Percentiles rank a stretch among this genome's conserved stretches.
phyloP scores from a whole-genome alignment of 2,113 vertebrate species.

The Rhinolophus sinicus region DNA sequence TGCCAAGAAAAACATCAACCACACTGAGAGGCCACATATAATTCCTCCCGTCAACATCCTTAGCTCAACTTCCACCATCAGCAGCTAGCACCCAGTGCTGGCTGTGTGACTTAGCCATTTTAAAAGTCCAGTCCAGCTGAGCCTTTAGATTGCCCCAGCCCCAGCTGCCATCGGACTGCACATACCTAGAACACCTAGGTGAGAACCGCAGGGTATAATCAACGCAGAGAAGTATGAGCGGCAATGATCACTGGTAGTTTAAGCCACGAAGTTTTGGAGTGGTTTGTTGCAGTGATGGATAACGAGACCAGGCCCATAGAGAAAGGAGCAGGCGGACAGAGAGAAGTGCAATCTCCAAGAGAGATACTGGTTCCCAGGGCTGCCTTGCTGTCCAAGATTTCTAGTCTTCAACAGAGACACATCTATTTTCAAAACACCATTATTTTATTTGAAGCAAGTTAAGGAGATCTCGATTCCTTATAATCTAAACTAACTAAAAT shows the following conservation, averaged over 20 bases:
- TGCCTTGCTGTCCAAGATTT: not conserved
- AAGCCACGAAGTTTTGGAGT: not conserved
- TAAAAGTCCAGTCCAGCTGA: not conserved
- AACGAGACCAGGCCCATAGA: not conserved
- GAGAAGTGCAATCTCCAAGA: not conserved
- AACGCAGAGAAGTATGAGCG: not conserved
- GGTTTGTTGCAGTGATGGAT: not conserved
- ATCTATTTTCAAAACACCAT: not conserved
- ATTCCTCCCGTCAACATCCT: not conserved
- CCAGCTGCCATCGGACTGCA: not conserved
- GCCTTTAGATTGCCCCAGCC: not conserved
- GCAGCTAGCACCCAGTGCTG: not conserved
- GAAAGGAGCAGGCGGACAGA: not conserved
- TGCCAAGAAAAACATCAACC: not conserved
- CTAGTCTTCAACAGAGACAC: not conserved
- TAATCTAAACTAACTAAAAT: conserved; percentile 26
- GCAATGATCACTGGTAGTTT: not conserved
- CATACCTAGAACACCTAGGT: not conserved
- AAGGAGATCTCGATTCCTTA: not conserved
- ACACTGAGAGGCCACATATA: not conserved
- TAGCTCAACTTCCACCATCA: not conserved
- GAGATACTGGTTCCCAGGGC: not conserved
- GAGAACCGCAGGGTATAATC: not conserved
- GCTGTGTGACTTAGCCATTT: not conserved
- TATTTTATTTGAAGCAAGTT: not conserved